These are phyloP conservation scores for Chrosomus eos DNA, from an alignment of 2,797 vertebrate genomes.

Conservation along the genomic window DNA sequence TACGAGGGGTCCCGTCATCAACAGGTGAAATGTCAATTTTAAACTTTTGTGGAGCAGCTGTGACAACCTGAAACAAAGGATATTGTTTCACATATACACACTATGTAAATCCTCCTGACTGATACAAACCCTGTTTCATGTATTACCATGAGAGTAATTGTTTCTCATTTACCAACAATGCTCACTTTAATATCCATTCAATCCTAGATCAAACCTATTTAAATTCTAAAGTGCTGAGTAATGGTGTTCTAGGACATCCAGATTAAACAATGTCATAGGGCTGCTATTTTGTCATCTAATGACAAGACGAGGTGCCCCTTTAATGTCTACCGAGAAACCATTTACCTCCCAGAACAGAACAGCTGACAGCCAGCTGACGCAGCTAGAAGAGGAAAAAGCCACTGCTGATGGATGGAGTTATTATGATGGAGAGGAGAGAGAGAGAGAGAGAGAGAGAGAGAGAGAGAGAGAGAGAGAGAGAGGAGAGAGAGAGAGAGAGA, in stretches of 20 bases:
- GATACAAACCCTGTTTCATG: background rate
- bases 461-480: slow-evolving; percentile 40
- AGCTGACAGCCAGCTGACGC: slow-evolving; percentile 52
- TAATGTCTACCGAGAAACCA: slow-evolving; percentile 42
- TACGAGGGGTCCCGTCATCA: slow-evolving; percentile 90
- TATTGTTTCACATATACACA: background rate
- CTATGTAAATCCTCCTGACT: background rate
- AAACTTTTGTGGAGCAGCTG: slow-evolving; percentile 90
- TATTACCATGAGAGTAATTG: background rate
- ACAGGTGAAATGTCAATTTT: slow-evolving; percentile 89
- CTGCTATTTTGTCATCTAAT: slow-evolving; percentile 40
- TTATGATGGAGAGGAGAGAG: slow-evolving; percentile 38
- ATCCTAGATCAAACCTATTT: background rate
- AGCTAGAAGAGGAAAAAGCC: slow-evolving; percentile 15
- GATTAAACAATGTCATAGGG: slow-evolving; percentile 44
- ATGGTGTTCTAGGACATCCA: background rate
- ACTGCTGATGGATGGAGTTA: slow-evolving; percentile 26
- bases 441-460: slow-evolving; percentile 35
- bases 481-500: background rate
- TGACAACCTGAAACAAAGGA: slow-evolving; percentile 80
- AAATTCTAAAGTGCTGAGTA: slow-evolving; percentile 31
- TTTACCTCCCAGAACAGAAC: slow-evolving; percentile 49
- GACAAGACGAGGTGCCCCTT: slow-evolving; percentile 43
- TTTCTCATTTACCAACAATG: background rate
- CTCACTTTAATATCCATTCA: slow-evolving; percentile 5